Evolutionary conservation across 2,113 vertebrate genomes (phyloP).

Genomic region (Pollachius pollachius): DNA sequence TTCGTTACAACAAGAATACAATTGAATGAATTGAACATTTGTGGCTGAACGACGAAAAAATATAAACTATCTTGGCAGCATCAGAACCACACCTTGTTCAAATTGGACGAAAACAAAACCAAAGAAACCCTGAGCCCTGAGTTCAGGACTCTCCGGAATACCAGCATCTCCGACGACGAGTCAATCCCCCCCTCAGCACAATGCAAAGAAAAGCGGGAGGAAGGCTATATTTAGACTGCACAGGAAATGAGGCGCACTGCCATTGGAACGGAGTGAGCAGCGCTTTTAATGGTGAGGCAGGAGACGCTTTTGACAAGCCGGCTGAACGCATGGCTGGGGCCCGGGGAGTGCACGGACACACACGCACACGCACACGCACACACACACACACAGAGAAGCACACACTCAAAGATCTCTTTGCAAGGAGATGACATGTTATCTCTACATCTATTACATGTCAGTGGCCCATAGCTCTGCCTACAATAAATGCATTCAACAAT

Average conservation of each 20-base stretch:
- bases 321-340: background rate
- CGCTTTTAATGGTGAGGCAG: background rate
- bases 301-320: background rate
- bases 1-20: no score
- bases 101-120: no score
- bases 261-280: background rate
- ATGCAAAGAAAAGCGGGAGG: background rate
- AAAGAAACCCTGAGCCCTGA: background rate
- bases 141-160: background rate
- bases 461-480: no score
- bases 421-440: background rate
- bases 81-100: no score
- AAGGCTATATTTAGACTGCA: background rate
- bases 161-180: background rate
- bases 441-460: no score
- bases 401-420: background rate
- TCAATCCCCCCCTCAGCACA: background rate
- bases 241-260: background rate
- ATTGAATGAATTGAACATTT: no score
- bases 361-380: background rate
- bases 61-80: no score
- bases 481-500: no score
- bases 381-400: conserved; percentile 2
- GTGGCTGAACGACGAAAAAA: no score
- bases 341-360: background rate